Evolutionary conservation across 2,113 vertebrate species (phyloP).

Genomic region (Mola mola): DNA sequence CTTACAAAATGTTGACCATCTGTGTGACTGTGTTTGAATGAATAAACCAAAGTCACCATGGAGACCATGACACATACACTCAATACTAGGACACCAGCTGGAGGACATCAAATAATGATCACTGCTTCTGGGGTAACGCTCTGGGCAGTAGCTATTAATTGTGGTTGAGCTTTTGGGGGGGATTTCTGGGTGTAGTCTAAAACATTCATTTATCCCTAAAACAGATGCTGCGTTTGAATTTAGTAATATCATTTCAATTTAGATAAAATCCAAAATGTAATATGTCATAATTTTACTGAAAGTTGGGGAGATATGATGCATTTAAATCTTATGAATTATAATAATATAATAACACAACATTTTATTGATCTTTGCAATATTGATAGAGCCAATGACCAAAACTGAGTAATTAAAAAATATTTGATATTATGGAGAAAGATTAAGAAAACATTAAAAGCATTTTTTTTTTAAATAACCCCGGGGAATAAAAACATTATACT

Average conservation of each 20-base stretch:
- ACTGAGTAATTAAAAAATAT: not conserved
- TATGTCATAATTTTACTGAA: no score
- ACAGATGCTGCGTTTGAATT: conserved; percentile 47
- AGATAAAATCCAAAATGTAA: conserved; percentile 20
- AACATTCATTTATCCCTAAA: conserved; percentile 58
- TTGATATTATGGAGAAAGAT: not conserved
- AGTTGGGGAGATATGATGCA: not conserved
- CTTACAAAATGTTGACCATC: conserved; percentile 60
- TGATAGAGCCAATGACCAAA: not conserved
- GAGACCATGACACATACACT: conserved; percentile 74
- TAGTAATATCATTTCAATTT: conserved; percentile 19
- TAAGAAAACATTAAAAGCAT: not conserved
- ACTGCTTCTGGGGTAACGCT: conserved; percentile 51
- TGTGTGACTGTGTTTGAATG: conserved; percentile 37
- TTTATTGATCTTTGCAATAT: not conserved
- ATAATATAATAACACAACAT: no score
- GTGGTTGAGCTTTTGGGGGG: conserved; percentile 21
- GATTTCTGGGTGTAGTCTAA: conserved; percentile 70
- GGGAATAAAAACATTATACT: not conserved
- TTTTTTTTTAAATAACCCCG: not conserved
- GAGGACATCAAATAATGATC: conserved; percentile 66
- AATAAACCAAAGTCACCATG: conserved; percentile 49
- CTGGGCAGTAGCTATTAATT: conserved; percentile 53
- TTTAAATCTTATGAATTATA: no score
- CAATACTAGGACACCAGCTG: conserved; percentile 72